Evolutionary conservation across 1,140 invertebrate genomes (phyloP).

Genomic region (Ectropis grisescens): DNA sequence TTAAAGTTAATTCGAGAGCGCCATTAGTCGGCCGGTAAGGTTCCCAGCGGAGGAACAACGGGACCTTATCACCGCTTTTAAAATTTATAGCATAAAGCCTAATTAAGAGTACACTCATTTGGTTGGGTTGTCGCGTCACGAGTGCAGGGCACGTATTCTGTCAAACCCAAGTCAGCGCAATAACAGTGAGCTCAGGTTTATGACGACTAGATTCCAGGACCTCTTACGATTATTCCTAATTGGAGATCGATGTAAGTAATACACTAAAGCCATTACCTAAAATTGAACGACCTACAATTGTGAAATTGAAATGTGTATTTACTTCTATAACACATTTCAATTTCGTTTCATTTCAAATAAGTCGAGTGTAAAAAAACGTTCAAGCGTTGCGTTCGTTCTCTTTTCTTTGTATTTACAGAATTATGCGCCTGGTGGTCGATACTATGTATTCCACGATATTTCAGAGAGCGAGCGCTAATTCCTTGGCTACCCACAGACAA

Average conservation of each 20-base stretch:
- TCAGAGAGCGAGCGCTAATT: too few species aligned
- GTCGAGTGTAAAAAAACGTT: too few species aligned
- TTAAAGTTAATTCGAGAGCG: slow-evolving; percentile 49
- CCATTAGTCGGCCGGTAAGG: slow-evolving; percentile 42
- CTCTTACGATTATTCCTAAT: too few species aligned
- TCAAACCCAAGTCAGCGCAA: slow-evolving; percentile 40
- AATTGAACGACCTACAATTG: too few species aligned
- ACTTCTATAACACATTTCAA: not conserved
- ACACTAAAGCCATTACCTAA: too few species aligned
- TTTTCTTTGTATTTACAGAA: too few species aligned
- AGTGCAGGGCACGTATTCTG: slow-evolving; percentile 28
- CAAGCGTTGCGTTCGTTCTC: too few species aligned
- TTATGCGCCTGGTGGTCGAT: too few species aligned
- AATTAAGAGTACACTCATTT: slow-evolving; percentile 57
- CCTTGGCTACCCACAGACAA: too few species aligned
- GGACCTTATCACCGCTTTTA: slow-evolving; percentile 57
- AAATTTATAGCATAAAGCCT: slow-evolving; percentile 64
- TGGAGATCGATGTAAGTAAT: too few species aligned
- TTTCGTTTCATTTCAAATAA: too few species aligned
- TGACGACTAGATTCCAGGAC: not conserved
- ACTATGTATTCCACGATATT: too few species aligned
- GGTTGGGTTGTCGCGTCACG: slow-evolving; percentile 42
- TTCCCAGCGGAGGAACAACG: slow-evolving; percentile 26
- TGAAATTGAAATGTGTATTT: not conserved
- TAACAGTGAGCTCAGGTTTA: slow-evolving; percentile 17